Evolutionary conservation across 2,113 vertebrate genomes (phyloP).

Genomic region (Dendrocopos noguchii): DNA sequence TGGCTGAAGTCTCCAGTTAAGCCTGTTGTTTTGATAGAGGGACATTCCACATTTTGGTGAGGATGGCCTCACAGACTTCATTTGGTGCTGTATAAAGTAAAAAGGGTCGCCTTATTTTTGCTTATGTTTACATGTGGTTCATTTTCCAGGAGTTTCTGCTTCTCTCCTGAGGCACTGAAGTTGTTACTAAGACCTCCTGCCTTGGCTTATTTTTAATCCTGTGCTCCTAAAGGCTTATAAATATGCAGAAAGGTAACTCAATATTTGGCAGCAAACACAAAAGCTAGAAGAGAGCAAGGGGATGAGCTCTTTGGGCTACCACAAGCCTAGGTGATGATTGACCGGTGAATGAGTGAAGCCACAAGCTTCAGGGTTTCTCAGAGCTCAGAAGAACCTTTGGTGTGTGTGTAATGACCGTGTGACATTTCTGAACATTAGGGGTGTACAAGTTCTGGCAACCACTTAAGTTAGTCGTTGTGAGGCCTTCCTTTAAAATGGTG

Average conservation of each 20-base stretch:
- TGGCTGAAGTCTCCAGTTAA: not conserved
- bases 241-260: not conserved
- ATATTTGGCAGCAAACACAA: not conserved
- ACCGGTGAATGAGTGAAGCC: not conserved
- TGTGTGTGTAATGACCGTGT: not conserved
- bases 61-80: too few relatives aligned
- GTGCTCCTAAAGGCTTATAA: not conserved
- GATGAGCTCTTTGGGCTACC: not conserved
- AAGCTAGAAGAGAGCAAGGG: not conserved
- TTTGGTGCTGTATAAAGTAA: not conserved
- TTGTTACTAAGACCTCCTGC: too few relatives aligned
- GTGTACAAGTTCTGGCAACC: not conserved
- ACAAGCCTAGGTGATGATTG: not conserved
- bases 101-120: not conserved
- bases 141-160: not conserved
- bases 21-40: not conserved
- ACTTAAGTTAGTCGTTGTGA: not conserved
- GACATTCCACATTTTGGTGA: not conserved
- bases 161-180: fast-evolving
- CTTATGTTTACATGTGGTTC: not conserved
- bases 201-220: too few relatives aligned
- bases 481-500: not conserved
- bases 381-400: not conserved
- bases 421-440: not conserved
- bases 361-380: not conserved